Conservation (phyloP, 2,113 vertebrate species). For the Ceratotherium simum region DNA sequence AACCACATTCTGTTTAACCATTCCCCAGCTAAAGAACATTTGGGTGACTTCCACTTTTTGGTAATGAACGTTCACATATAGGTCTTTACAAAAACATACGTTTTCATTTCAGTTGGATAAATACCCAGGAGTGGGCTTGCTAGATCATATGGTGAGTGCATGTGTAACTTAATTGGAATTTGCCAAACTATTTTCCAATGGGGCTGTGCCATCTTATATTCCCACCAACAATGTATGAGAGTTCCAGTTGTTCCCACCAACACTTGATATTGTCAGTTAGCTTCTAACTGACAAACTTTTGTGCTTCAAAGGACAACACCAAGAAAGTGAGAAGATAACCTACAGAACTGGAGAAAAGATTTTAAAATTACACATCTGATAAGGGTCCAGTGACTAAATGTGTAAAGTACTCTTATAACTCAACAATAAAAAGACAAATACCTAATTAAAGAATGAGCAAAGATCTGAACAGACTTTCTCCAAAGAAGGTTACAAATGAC, state of each 20-base stretch:
- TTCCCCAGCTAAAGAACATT: neutral
- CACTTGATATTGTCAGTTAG: accelerated
- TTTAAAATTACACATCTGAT: neutral
- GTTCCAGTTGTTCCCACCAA: accelerated
- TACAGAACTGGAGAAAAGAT: neutral
- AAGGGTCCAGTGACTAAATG: neutral
- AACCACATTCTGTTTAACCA: neutral
- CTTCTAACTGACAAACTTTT: neutral
- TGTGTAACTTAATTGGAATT: neutral
- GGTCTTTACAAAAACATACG: neutral
- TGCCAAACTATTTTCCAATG: accelerated
- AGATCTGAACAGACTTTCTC: neutral
- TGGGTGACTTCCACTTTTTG: neutral
- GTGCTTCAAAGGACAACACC: neutral
- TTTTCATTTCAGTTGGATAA: no score
- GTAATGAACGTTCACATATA: accelerated
- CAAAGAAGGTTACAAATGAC: neutral
- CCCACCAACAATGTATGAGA: accelerated
- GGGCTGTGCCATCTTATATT: neutral
- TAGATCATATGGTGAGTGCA: no score
- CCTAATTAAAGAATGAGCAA: neutral
- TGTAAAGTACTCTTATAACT: neutral
- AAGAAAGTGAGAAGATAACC: neutral
- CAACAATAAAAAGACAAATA: neutral
- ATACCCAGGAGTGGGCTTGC: neutral